These are phyloP conservation scores for Protomyctophum bolini DNA, from an alignment of 2,113 vertebrate genomes.

Conservation along the genomic window DNA sequence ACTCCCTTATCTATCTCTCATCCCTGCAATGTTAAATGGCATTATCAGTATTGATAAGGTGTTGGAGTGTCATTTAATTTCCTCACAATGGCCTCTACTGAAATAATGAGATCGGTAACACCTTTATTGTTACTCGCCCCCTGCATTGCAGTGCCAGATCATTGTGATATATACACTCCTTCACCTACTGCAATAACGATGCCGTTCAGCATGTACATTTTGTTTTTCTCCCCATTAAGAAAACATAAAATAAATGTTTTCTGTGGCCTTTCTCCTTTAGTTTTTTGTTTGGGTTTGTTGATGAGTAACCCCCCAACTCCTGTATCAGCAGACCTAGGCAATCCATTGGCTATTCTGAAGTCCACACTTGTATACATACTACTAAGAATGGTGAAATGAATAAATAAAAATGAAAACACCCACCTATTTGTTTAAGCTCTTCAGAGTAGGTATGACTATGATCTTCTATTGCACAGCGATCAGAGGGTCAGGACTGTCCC, in stretches of 20 bases:
- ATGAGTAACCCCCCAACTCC: slow-evolving; percentile 47
- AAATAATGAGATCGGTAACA: slow-evolving; percentile 10
- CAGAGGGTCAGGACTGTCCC: slow-evolving; percentile 14
- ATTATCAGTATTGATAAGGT: slow-evolving; percentile 54
- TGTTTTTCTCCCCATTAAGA: slow-evolving; percentile 51
- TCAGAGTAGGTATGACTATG: slow-evolving; percentile 14
- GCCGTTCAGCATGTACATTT: slow-evolving; percentile 51
- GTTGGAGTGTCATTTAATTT: slow-evolving; percentile 55
- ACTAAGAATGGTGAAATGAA: slow-evolving; percentile 36
- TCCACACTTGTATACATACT: slow-evolving; percentile 59
- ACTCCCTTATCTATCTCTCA: slow-evolving; percentile 39
- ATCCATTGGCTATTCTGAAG: slow-evolving; percentile 51
- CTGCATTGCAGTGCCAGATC: slow-evolving; percentile 27
- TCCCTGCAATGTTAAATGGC: slow-evolving; percentile 54
- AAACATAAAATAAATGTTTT: slow-evolving; percentile 70
- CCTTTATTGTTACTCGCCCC: slow-evolving; percentile 14
- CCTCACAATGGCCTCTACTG: slow-evolving; percentile 59
- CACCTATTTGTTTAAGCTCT: slow-evolving; percentile 52
- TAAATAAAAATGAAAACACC: no score
- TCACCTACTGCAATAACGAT: slow-evolving; percentile 28
- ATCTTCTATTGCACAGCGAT: slow-evolving; percentile 1
- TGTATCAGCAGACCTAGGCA: slow-evolving; percentile 68
- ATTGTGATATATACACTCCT: slow-evolving; percentile 63
- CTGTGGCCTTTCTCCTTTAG: slow-evolving; percentile 44
- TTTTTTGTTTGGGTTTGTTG: slow-evolving; percentile 71